Evolutionary conservation across 2,888 invertebrate genomes (phyloP).

Genomic region (Sinotaia quadrata): DNA sequence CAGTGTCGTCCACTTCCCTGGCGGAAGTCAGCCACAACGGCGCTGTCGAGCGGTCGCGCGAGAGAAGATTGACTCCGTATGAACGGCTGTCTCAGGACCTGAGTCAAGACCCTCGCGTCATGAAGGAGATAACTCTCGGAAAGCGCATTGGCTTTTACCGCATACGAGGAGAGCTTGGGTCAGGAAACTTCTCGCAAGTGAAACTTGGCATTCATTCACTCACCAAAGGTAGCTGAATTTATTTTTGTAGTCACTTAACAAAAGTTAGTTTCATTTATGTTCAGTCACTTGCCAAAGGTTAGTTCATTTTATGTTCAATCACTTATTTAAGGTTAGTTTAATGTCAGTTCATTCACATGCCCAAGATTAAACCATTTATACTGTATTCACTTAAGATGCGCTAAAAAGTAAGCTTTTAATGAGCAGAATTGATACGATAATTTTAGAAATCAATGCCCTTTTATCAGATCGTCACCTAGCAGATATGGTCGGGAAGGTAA

Average conservation of each 20-base stretch:
- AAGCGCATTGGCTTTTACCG: slow-evolving; percentile 83
- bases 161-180: slow-evolving; percentile 82
- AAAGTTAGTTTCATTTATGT: too few relatives aligned
- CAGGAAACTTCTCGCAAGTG: slow-evolving; percentile 86
- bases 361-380: too few relatives aligned
- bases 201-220: slow-evolving; percentile 83
- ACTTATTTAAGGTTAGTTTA: too few relatives aligned
- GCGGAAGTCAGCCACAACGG: slow-evolving; percentile 28
- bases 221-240: slow-evolving; percentile 79
- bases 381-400: too few relatives aligned
- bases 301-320: not conserved
- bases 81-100: slow-evolving; percentile 66
- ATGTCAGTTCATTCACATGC: too few relatives aligned
- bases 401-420: too few relatives aligned
- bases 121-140: slow-evolving; percentile 80
- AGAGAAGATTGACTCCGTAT: slow-evolving; percentile 56
- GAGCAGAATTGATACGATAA: too few relatives aligned
- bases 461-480: too few relatives aligned
- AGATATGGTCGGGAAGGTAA: too few relatives aligned
- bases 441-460: too few relatives aligned
- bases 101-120: slow-evolving; percentile 67
- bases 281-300: not conserved
- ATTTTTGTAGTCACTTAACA: too few relatives aligned
- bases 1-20: too few relatives aligned
- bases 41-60: slow-evolving; percentile 33